phyloP scores from a whole-genome alignment of 2,797 vertebrate species.

The Cephalopachus bancanus region DNA sequence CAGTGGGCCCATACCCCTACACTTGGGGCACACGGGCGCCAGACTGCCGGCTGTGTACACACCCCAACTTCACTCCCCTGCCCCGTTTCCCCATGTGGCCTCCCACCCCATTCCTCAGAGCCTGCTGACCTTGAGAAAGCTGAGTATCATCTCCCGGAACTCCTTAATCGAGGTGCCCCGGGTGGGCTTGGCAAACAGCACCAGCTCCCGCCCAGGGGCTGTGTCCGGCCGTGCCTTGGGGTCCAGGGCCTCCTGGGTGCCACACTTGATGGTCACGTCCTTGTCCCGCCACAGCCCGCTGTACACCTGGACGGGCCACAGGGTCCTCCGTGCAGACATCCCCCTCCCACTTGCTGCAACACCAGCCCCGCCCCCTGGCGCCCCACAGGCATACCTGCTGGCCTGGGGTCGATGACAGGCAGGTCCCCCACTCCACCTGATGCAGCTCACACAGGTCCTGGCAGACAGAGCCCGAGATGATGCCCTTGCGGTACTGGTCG shows the following conservation, averaged over 20 bases:
- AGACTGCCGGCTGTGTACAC: too few relatives aligned
- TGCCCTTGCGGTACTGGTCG: conserved; percentile 97
- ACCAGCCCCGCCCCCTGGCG: background rate
- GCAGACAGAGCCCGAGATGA: conserved; percentile 97
- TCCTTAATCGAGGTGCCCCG: conserved; percentile 98
- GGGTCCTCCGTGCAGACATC: fast-evolving
- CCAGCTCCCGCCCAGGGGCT: conserved; percentile 90
- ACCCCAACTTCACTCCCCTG: too few relatives aligned
- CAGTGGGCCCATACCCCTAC: background rate
- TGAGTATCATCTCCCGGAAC: conserved; percentile 97
- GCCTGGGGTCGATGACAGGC: conserved; percentile 94
- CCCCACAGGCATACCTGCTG: conserved; percentile 90
- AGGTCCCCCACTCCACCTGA: conserved; percentile 93
- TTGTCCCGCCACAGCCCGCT: conserved; percentile 95
- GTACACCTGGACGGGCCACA: conserved; percentile 92
- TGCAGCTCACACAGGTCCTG: conserved; percentile 95
- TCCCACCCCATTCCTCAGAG: too few relatives aligned
- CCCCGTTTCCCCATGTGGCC: too few relatives aligned
- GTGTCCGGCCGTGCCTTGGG: conserved; percentile 88
- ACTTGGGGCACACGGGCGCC: background rate
- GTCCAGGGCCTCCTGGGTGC: conserved; percentile 91
- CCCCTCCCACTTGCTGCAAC: fast-evolving
- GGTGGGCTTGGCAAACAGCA: conserved; percentile 96
- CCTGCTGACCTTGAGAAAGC: conserved; percentile 94
- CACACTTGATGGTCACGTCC: conserved; percentile 96